phyloP scores from a whole-genome alignment of 1,140 invertebrate genomes.

The Zaprionus ornatus region DNA sequence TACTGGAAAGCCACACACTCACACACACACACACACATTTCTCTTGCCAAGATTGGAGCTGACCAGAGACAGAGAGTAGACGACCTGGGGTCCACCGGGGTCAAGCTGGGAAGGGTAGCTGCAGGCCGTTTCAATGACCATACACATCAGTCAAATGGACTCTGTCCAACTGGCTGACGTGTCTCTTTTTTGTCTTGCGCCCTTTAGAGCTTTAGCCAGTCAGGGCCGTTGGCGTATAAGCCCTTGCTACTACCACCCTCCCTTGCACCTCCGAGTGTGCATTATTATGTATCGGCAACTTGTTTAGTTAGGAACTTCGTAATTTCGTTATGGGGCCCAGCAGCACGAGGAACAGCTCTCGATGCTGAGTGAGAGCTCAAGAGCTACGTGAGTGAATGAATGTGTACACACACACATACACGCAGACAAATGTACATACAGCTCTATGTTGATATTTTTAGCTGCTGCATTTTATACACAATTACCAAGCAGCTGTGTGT shows the following conservation, averaged over 20 bases:
- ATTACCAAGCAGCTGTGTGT: conserved; percentile 33
- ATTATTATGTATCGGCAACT: conserved; percentile 76
- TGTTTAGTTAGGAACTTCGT: conserved; percentile 67
- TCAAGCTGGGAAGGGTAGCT: background rate
- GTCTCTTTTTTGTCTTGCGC: background rate
- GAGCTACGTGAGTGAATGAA: conserved; percentile 37
- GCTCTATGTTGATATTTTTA: conserved; percentile 66
- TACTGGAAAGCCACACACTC: background rate
- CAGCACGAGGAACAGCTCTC: conserved; percentile 20
- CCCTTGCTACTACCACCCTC: background rate
- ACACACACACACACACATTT: conserved; percentile 32
- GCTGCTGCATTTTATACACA: conserved; percentile 45
- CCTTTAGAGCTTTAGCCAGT: background rate
- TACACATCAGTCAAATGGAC: conserved; percentile 39
- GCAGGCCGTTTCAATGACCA: conserved; percentile 11
- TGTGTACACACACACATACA: conserved; percentile 11
- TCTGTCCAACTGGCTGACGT: background rate
- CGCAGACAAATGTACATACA: background rate
- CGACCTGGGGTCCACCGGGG: background rate
- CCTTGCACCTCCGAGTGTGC: conserved; percentile 7
- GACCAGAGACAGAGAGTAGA: background rate
- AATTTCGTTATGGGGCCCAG: conserved; percentile 67
- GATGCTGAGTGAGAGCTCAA: conserved; percentile 38
- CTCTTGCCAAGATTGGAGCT: background rate
- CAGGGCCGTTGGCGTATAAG: background rate